A percentile compares a stretch with the other conserved stretches of the same genome.
Conservation (phyloP, 2,888 invertebrate species). For the Caenorhabditis sp. region DNA sequence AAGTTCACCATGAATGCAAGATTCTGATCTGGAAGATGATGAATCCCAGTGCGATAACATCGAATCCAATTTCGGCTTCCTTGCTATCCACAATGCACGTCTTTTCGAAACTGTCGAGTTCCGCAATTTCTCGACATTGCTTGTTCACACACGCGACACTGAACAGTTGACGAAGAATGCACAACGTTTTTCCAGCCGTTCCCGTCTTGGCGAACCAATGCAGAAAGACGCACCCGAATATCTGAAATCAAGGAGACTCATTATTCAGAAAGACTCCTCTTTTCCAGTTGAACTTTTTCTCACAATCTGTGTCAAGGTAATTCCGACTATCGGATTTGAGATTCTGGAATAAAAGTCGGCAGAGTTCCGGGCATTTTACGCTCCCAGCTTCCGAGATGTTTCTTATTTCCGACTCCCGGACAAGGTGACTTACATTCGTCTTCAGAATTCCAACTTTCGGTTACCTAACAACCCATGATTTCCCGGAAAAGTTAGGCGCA, state of each 20-base stretch:
- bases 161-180: conserved; percentile 90
- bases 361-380: no score
- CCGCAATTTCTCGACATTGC: neutral
- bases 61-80: conserved; percentile 94
- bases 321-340: no score
- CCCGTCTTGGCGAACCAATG: conserved; percentile 27
- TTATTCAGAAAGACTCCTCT: neutral
- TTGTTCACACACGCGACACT: conserved; percentile 91
- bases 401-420: no score
- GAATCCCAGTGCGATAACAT: conserved; percentile 95
- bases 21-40: conserved; percentile 93
- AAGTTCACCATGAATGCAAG: conserved; percentile 89
- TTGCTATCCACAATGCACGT: conserved; percentile 89
- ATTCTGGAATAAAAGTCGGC: no score
- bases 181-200: conserved; percentile 76
- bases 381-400: no score
- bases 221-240: conserved; percentile 90
- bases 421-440: no score
- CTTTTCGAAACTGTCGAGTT: conserved; percentile 81
- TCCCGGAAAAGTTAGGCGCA: no score
- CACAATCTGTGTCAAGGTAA: no score
- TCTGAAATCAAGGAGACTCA: conserved; percentile 85
- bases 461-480: no score
- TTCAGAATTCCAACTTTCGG: no score
- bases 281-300: no score